These are phyloP conservation scores for Siniperca undulata DNA, from an alignment of 2,797 vertebrate genomes.

Conservation along the genomic window DNA sequence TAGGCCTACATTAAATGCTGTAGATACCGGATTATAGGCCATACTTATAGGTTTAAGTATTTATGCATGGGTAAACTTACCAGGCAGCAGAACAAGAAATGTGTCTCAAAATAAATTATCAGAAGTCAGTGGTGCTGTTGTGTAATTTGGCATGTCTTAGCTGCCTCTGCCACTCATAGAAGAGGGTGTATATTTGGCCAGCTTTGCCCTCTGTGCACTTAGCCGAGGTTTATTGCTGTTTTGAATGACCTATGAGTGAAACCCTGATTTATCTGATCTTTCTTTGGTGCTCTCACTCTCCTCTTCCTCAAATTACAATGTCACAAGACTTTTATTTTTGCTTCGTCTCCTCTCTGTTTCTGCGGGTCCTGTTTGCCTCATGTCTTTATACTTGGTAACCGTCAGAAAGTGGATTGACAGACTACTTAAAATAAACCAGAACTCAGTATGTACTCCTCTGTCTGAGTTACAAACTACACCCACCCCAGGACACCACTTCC, in stretches of 20 bases:
- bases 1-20: background rate
- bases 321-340: slow-evolving; percentile 33
- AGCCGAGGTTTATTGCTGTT: slow-evolving; percentile 27
- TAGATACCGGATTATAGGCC: background rate
- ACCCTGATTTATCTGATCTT: slow-evolving; percentile 44
- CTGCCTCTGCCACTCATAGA: slow-evolving; percentile 21
- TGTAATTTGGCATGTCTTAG: slow-evolving; percentile 42
- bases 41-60: no score
- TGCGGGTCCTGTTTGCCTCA: slow-evolving; percentile 19
- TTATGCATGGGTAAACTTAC: background rate
- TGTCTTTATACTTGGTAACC: slow-evolving; percentile 3
- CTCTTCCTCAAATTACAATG: slow-evolving; percentile 37
- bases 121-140: slow-evolving; percentile 30
- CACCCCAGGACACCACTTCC: slow-evolving; percentile 8
- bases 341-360: slow-evolving; percentile 10
- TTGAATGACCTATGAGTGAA: slow-evolving; percentile 56
- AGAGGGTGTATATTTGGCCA: slow-evolving; percentile 44
- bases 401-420: slow-evolving; percentile 8
- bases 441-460: background rate
- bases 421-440: slow-evolving; percentile 26
- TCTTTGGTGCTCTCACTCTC: slow-evolving; percentile 17
- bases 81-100: slow-evolving; percentile 31
- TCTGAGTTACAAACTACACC: slow-evolving; percentile 6
- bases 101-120: slow-evolving; percentile 36
- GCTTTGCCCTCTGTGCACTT: slow-evolving; percentile 48